Evolutionary conservation across 2,888 invertebrate genomes (phyloP).

Genomic region (Malacosoma neustria): DNA sequence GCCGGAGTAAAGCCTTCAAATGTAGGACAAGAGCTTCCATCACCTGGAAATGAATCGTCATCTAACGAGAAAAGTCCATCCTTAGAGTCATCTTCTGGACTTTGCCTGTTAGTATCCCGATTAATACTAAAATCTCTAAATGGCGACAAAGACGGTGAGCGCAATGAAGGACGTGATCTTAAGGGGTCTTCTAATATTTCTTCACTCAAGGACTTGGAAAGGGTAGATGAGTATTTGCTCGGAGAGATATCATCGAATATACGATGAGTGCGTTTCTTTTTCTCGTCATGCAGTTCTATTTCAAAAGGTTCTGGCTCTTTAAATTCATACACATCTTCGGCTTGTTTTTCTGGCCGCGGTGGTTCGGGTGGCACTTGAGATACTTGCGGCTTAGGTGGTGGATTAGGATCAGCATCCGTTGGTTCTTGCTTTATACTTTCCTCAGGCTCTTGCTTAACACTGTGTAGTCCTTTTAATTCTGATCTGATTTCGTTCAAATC

Average conservation of each 20-base stretch:
- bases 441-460: constrained; percentile 67
- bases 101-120: constrained; percentile 76
- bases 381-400: constrained; percentile 16
- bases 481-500: constrained; percentile 90
- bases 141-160: constrained; percentile 61
- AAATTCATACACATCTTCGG: constrained; percentile 88
- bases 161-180: constrained; percentile 38
- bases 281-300: constrained; percentile 80
- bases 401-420: constrained; percentile 29
- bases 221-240: constrained; percentile 57
- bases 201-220: constrained; percentile 68
- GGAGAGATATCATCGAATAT: constrained; percentile 70
- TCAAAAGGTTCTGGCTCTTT: constrained; percentile 93
- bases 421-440: constrained; percentile 39
- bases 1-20: constrained; percentile 75
- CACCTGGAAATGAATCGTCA: constrained; percentile 76
- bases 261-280: constrained; percentile 65
- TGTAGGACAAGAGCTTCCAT: constrained; percentile 63
- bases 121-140: constrained; percentile 54
- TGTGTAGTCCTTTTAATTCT: constrained; percentile 84
- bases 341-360: constrained; percentile 46
- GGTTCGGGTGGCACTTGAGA: constrained; percentile 28
- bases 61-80: constrained; percentile 75
- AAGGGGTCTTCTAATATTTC: constrained; percentile 68
- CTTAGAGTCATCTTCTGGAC: constrained; percentile 78